Evolutionary conservation across 2,113 vertebrate genomes (phyloP), one percentile per base, ranked within the genome.

Genomic region (Rana temporaria): DNA sequence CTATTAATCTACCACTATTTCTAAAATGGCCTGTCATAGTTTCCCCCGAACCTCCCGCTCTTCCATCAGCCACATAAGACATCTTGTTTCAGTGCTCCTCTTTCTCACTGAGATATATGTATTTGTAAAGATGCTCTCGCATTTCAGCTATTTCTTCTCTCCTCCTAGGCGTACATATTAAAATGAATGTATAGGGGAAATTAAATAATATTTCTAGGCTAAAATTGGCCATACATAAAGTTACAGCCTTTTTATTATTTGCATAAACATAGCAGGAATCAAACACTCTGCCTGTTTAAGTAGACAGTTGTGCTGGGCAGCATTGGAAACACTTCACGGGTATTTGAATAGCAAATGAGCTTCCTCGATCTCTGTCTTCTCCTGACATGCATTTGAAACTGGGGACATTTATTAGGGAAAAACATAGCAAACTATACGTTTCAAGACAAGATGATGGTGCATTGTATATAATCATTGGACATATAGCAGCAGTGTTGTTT

Each of bases 1-100:
- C 63, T 63, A 78, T 78, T 30, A 78, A 78, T 78, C 26, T 67
- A 55, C 24, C 63, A 65, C 63, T 32, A 56, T 30, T 65, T 55
- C 62, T 67, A 78, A 55, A 78, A 66, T 66, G 52, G 48, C 60
- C 76, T 78, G 63, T 78, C 76, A 66, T 63, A 67, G 19, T 56
- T 78, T 55, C 63, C 63, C 63, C 63, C 67, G 76, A 78, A 64
- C 75, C 26, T 63, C 20, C 75, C 52, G 34, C 24, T 55, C 48
- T 22, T 78, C 76, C 48, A 62, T 75, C 72, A 75, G 72, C 72
- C 30, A 32, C 19, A 63, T 55, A 56, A 55, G 76, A 56, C 63
- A 78, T 67, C 62, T 67, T 78, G 76, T 78, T 66, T 64, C 26
- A 64, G 20, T 20, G 24, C 15, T 64, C 26, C 26, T 20, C 62